Evolutionary conservation across 2,797 vertebrate genomes (phyloP), one percentile per base, ranked within the genome.

Genomic region (Hippocampus kuda): DNA sequence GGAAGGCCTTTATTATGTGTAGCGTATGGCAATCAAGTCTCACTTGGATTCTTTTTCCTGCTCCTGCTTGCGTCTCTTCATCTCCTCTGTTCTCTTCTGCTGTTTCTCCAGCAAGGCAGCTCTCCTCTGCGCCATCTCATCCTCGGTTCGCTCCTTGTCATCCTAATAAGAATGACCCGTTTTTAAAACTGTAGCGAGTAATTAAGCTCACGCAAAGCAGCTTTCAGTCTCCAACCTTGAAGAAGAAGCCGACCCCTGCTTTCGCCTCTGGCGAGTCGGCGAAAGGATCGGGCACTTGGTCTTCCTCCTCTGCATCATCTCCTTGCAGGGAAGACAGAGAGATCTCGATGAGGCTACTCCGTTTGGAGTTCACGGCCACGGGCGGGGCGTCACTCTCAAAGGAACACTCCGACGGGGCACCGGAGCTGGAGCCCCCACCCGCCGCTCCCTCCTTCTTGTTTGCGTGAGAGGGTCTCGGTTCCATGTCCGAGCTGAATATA

Each of bases 61-160:
- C 86, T 94, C 94, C 77, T 92, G 92, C 65, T 89, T 94, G 22
- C 92, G 91, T 74, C 76, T 89, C 79, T 90, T 91, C 2, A 93
- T 88, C 75, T 95, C 95, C 69, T 96, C 95, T 0, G 88, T 87
- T 78, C 94, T 89, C 72, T 93, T 94, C 82, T 94, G 94, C 75
- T 97, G 95, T 69, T 94, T 93, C 76, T 95, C 93, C 60, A 97
- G 79, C 74, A 97, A 73, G 46, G 90, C 93, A 26, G 94, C 94
- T 77, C 87, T 89, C 76, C 91, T 90, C 74, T 93, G 93, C 2
- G 94, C 95, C 94, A 97, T 97, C 79, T 94, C 94, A 10, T 92
- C 93, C 67, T 95, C 94, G 0, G 92, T 85, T 42, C 90, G 91
- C 65, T 88, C 91, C 67, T 91, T 90, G 11, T 91, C 92, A 86